phyloP scores from a whole-genome alignment of 2,797 vertebrate genomes.

The Notolabrus celidotus region DNA sequence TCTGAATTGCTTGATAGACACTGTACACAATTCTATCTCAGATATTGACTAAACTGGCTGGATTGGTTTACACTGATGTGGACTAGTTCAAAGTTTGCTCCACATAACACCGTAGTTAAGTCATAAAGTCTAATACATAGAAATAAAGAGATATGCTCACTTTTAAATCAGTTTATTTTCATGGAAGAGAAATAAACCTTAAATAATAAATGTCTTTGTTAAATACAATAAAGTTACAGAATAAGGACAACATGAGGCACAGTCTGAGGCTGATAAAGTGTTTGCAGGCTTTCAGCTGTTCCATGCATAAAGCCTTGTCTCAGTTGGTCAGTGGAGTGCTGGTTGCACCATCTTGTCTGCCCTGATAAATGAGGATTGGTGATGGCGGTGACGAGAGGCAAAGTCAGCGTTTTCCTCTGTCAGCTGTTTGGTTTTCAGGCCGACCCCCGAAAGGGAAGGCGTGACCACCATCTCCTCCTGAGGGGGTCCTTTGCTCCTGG shows the following conservation, averaged over 20 bases:
- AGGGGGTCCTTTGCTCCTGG: slow-evolving; percentile 81
- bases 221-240: slow-evolving; percentile 7
- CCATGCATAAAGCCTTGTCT: slow-evolving; percentile 1
- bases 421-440: slow-evolving; percentile 93
- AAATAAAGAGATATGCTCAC: neutral
- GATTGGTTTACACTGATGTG: too few relatives aligned
- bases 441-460: slow-evolving; percentile 87
- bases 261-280: slow-evolving; percentile 40
- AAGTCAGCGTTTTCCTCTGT: slow-evolving; percentile 96
- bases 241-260: slow-evolving; percentile 1
- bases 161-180: neutral
- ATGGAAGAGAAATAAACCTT: neutral
- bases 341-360: slow-evolving; percentile 81
- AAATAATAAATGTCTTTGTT: slow-evolving; percentile 9
- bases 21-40: too few relatives aligned
- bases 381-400: slow-evolving; percentile 91
- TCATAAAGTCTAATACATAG: neutral
- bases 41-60: too few relatives aligned
- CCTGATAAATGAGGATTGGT: slow-evolving; percentile 89
- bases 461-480: slow-evolving; percentile 91
- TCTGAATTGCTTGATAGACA: too few relatives aligned
- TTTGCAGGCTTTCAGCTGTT: slow-evolving; percentile 21
- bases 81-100: too few relatives aligned
- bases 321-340: slow-evolving; percentile 72
- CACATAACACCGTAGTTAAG: neutral